Evolutionary conservation across 2,888 invertebrate genomes (phyloP).

Genomic region (Cistogaster globosa): DNA sequence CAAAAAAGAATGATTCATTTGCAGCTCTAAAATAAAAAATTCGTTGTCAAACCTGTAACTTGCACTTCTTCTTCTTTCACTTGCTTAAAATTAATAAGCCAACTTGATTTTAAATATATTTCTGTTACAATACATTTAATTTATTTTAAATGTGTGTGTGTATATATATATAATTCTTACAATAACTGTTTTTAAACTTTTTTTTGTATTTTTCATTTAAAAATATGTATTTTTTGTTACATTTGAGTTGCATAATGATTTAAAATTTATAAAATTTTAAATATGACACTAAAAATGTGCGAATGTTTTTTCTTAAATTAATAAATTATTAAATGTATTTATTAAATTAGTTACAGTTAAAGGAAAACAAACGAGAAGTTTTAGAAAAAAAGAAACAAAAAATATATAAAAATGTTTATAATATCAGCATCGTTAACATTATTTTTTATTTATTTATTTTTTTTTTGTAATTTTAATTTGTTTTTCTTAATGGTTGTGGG

Average conservation of each 20-base stretch:
- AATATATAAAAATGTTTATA: not conserved
- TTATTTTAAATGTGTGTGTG: no score
- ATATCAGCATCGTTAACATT: not conserved
- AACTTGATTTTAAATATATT: no score
- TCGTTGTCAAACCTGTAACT: no score
- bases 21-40: no score
- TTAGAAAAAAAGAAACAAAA: slow-evolving; percentile 22
- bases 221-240: slow-evolving; percentile 23
- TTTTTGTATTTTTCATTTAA: slow-evolving; percentile 1
- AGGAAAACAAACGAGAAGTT: slow-evolving; percentile 33
- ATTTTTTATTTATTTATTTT: not conserved
- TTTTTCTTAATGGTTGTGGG: slow-evolving; percentile 6
- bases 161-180: no score
- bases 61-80: no score
- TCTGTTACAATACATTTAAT: no score
- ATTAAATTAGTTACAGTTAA: slow-evolving; percentile 47
- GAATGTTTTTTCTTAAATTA: slow-evolving; percentile 15
- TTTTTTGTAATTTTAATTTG: slow-evolving; percentile 1
- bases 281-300: slow-evolving; percentile 67
- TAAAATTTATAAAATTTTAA: slow-evolving; percentile 70
- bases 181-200: not conserved
- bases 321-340: slow-evolving; percentile 15
- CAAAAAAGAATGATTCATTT: no score
- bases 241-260: slow-evolving; percentile 57
- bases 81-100: no score